Evolutionary conservation across 2,113 vertebrate genomes (phyloP), one percentile per base, ranked within the genome.

Genomic region (Malaclemys terrapin): DNA sequence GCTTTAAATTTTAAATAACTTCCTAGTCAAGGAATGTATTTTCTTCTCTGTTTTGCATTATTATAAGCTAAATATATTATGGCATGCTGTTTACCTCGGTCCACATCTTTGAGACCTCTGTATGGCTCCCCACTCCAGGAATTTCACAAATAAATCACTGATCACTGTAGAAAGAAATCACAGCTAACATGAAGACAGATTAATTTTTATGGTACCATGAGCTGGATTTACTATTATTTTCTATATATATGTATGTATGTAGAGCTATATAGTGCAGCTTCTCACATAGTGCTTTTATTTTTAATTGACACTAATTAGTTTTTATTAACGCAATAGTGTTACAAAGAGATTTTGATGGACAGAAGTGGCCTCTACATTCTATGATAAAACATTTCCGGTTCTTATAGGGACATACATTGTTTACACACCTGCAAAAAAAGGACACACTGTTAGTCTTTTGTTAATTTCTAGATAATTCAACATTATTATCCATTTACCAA

Each of bases 401-500:
- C 76, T 95, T 94, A 94, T 69, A 92, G 91, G 92, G 96, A 82
- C 90, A 93, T 92, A 87, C 0, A 27, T 82, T 96, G 95, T 97
- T 97, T 97, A 87, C 90, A 69, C 27, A 0, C 85, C n/a, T 96
- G 47, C 96, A 96, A 95, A 97, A 93, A 82, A 93, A 96, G 94
- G 91, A 95, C 94, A 93, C 8, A 14, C 93, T 92, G 50, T 96
- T 96, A 94, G 95, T 95, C 94, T 96, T 98, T 95, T 96, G 95
- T 97, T 95, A 94, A 97, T 97, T 97, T 96, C 94, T 91, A 96
- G 87, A 87, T 97, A 97, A 97, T 97, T 97, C 97, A 97, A 96
- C 94, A 95, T 96, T 96, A 96, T 96, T 97, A 96, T 93, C 94
- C 97, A 29, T 97, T 97, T 98, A 96, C 96, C 92, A 95, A 96